Percentiles rank a stretch among this genome's conserved stretches.
Conservation (phyloP, 2,888 invertebrate species). For the Nasonia oneida region DNA sequence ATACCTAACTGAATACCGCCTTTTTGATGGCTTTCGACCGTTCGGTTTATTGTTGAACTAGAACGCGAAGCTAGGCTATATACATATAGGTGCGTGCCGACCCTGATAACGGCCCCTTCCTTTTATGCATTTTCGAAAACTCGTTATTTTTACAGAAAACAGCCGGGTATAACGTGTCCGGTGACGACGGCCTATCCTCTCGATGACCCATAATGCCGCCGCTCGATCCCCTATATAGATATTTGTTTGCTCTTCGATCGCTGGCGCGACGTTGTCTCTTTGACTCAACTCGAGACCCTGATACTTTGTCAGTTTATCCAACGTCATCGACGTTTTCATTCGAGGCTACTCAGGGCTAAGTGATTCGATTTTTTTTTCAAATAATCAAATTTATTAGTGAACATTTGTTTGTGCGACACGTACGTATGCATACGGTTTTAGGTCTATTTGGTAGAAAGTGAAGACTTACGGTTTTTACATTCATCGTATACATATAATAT, state of each 20-base stretch:
- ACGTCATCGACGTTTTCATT: not conserved
- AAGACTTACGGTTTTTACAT: too few relatives aligned
- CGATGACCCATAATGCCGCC: not conserved
- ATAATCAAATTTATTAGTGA: too few relatives aligned
- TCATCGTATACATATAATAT: too few relatives aligned
- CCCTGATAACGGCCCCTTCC: not conserved
- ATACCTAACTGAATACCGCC: constrained; percentile 26
- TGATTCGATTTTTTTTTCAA: too few relatives aligned
- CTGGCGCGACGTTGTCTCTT: not conserved
- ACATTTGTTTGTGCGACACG: too few relatives aligned
- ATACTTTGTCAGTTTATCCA: constrained; percentile 22
- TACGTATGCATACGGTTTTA: too few relatives aligned
- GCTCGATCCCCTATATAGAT: not conserved
- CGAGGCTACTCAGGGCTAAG: too few relatives aligned
- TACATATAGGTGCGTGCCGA: not conserved
- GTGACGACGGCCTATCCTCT: not conserved
- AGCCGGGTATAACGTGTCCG: not conserved
- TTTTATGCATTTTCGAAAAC: constrained; percentile 33
- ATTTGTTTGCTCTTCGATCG: not conserved
- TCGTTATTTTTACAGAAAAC: constrained; percentile 42
- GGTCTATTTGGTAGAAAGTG: not conserved
- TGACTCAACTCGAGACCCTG: not conserved
- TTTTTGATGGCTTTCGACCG: constrained; percentile 36
- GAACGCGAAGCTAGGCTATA: not conserved
- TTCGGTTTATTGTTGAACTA: constrained; percentile 39